Conservation (phyloP, 1,140 invertebrate species). For the Bicyclus anynana region DNA sequence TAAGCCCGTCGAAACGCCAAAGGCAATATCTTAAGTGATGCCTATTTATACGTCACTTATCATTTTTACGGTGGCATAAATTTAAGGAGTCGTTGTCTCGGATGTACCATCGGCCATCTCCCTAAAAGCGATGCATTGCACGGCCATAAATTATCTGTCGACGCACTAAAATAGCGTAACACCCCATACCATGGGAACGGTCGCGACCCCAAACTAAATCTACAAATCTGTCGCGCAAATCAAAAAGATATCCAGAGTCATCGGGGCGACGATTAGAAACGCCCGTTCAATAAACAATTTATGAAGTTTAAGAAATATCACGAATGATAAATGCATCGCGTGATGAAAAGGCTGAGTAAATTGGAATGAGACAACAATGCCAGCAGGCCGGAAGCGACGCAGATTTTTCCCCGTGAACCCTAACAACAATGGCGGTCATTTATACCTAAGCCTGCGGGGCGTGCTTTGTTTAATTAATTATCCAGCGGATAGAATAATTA, state of each 20-base stretch:
- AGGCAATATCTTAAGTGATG: conserved; percentile 22
- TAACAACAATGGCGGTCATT: conserved; percentile 59
- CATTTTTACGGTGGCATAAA: conserved; percentile 57
- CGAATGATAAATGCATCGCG: conserved; percentile 53
- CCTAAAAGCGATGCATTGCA: conserved; percentile 64
- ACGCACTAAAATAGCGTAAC: conserved; percentile 72
- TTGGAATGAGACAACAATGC: conserved; percentile 58
- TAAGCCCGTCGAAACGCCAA: conserved; percentile 12
- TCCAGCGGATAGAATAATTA: conserved; percentile 68
- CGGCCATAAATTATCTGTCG: conserved; percentile 67
- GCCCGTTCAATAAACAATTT: conserved; percentile 63
- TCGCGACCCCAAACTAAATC: conserved; percentile 54
- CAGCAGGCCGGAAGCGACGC: conserved; percentile 51
- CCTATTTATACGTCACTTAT: conserved; percentile 42
- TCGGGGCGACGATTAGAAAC: conserved; percentile 50
- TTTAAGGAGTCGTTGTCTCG: conserved; percentile 55
- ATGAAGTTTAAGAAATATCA: conserved; percentile 48
- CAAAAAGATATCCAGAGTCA: conserved; percentile 63
- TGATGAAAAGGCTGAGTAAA: conserved; percentile 59
- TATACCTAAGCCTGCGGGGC: conserved; percentile 46
- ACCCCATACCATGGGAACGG: conserved; percentile 66
- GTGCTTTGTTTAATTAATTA: conserved; percentile 72
- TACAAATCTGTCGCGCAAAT: conserved; percentile 64
- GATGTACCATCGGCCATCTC: conserved; percentile 42
- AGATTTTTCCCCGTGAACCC: conserved; percentile 64